Conservation (phyloP, 2,888 invertebrate genomes). For the Pyrrhosoma nymphula region DNA sequence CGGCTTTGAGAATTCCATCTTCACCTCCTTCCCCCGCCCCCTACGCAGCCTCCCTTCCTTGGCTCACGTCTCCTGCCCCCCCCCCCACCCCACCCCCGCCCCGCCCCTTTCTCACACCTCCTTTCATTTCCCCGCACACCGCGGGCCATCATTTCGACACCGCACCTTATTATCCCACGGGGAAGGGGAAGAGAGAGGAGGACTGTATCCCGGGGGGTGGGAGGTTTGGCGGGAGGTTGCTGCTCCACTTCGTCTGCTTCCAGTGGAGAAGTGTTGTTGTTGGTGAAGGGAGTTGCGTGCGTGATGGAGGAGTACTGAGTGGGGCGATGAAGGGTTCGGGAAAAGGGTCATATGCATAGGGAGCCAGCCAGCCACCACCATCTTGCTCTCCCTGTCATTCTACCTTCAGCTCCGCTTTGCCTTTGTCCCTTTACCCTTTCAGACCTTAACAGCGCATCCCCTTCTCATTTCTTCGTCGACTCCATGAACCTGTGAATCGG, state of each 20-base stretch:
- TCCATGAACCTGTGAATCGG: no score
- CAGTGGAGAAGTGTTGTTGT: background rate
- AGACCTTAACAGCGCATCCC: background rate
- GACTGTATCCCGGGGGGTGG: background rate
- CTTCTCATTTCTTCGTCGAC: no score
- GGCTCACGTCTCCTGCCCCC: no score
- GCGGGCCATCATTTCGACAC: conserved; percentile 39
- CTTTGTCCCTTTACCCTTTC: background rate
- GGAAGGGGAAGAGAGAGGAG: background rate
- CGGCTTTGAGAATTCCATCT: no score
- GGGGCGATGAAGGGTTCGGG: background rate
- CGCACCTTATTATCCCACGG: conserved; percentile 28
- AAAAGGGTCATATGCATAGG: background rate
- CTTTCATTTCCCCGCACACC: background rate
- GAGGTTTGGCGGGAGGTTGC: no score
- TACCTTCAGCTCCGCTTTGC: background rate
- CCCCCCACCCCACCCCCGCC: background rate
- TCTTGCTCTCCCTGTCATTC: background rate
- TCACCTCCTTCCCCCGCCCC: background rate
- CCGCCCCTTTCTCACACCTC: background rate
- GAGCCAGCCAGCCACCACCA: background rate
- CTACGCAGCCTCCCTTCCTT: background rate
- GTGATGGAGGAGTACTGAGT: background rate
- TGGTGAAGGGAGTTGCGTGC: conserved; percentile 14
- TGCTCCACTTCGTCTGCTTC: background rate